Conservation (phyloP, 2,113 vertebrate genomes). For the Nesogale talazaci region DNA sequence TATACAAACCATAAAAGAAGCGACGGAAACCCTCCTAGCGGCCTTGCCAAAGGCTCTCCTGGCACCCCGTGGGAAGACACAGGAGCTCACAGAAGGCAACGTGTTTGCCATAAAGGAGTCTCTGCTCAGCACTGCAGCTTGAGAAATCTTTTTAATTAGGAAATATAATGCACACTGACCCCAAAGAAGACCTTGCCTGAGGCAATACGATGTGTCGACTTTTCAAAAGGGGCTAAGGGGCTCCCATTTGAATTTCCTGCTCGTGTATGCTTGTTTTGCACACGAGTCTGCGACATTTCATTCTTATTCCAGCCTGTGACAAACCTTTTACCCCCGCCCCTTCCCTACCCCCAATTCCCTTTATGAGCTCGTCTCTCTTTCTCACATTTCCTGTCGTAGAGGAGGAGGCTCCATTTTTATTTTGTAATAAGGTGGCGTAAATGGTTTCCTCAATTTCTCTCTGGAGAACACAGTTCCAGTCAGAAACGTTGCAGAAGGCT, state of each 20-base stretch:
- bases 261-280: conserved; percentile 59
- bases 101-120: background rate
- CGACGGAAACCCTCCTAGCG: background rate
- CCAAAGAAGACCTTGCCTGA: background rate
- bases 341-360: conserved; percentile 31
- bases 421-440: conserved; percentile 55
- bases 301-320: conserved; percentile 7
- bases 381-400: conserved; percentile 76
- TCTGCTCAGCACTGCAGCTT: background rate
- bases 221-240: background rate
- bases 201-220: background rate
- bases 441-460: conserved; percentile 78
- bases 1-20: conserved; percentile 12
- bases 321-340: background rate
- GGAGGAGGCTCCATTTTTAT: conserved; percentile 73
- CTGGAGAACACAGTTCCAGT: conserved; percentile 80
- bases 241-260: conserved; percentile 35
- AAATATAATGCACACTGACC: conserved; percentile 29
- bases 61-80: background rate
- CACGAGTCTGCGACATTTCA: conserved; percentile 37
- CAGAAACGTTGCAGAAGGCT: conserved; percentile 71
- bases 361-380: conserved; percentile 57
- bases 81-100: background rate
- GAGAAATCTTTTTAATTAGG: conserved; percentile 63
- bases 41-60: background rate